Base-by-base conservation (phyloP, 1,140 invertebrate species). In the Nasonia giraulti region DNA sequence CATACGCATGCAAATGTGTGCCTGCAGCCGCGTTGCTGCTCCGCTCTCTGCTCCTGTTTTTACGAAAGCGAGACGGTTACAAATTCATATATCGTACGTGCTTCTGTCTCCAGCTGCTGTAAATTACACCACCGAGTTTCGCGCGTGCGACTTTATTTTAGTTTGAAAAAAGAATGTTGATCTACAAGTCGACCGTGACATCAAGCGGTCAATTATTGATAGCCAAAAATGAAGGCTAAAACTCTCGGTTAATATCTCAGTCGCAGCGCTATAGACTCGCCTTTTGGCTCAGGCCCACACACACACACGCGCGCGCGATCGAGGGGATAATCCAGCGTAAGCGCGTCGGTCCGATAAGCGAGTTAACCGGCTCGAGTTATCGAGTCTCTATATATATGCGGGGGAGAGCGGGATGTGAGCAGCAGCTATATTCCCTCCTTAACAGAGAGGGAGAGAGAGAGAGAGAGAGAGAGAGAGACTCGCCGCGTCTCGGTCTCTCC, bases 281-380 rank as follows among this genome's bases (percentile, higher is more conserved):
- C 44, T 47, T 12, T 11, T 12, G 44, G 44, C 44, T 47, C 44
- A 47, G 44, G 44, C 6, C 2, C 55, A 7, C 20, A 2, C 20
- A 6, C 20, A n/a, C 17, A 62, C 20, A 7, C 20, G n/a, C 55
- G 6, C 55, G 3, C 17, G 1, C 55, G 20, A 14, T 55, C 17
- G 40, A 44, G 20, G 55, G 17, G 14, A 62, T 77, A 78, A 77
- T 77, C 37, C 40, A 50, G n/a, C 14, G 33, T 47, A 78, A 50
- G 50, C 31, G 55, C 6, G 62, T n/a, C n/a, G 8, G 62, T 11
- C 75, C 75, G 75, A 83, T 83, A 78, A 83, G 82, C 82, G 82
- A 50, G 75, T 78, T 83, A 77, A 69, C 55, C 31, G 71, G 17
- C 31, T 81, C 80, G 20, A 71, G 69, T 81, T 73, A 81, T 81